Conservation (phyloP, 2,797 vertebrate genomes). For the Clarias fuscus region DNA sequence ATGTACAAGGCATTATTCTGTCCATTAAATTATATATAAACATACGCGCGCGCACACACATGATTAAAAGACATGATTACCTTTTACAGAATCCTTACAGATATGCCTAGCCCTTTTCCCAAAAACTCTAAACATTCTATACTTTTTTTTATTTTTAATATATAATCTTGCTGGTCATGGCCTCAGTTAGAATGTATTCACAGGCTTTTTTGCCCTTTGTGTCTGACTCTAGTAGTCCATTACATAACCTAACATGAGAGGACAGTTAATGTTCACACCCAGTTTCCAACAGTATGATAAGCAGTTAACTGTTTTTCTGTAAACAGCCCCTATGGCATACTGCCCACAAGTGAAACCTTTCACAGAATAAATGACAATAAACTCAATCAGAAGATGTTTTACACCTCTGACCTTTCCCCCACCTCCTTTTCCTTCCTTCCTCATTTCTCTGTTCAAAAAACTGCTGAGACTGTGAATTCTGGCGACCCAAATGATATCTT, state of each 20-base stretch:
- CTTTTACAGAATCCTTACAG: neutral
- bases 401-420: neutral
- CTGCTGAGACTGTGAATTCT: constrained; percentile 32
- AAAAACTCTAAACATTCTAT: neutral
- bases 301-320: constrained; percentile 26
- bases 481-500: constrained; percentile 6
- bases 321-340: constrained; percentile 41
- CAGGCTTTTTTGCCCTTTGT: neutral
- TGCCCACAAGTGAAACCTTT: constrained; percentile 41
- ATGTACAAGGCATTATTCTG: neutral
- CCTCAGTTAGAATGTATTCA: neutral
- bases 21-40: neutral
- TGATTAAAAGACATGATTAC: neutral
- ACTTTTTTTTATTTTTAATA: no score
- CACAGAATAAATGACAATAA: constrained; percentile 26
- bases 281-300: constrained; percentile 13
- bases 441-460: constrained; percentile 11
- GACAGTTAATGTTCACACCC: constrained; percentile 52
- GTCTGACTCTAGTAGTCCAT: neutral
- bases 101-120: neutral
- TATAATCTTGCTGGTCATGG: neutral
- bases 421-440: constrained; percentile 39
- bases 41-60: no score
- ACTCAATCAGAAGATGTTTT: neutral
- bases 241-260: constrained; percentile 24